Evolutionary conservation across 2,888 invertebrate species (phyloP), one percentile per base, ranked within the genome.

Genomic region (Luperina nickerlii): DNA sequence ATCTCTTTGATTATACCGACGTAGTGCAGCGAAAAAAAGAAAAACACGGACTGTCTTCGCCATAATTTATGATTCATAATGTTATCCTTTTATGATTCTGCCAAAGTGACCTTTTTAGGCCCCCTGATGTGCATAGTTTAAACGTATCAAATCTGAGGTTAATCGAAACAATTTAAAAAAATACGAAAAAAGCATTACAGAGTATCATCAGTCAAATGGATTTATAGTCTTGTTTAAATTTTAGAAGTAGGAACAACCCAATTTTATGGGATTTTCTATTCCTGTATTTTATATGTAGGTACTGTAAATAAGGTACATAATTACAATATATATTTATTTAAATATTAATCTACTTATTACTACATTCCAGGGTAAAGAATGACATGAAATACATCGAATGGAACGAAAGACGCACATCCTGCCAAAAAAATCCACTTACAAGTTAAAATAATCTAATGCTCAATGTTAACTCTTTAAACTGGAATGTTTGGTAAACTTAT

Each of bases 171-270:
- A 62, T 32, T 11, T 11, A 54, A 13, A 38, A 54, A 57, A 11
- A 63, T 27, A 9, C 11, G 9, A 0, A 45, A 18, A n/a, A 32
- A 62, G 54, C 51, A 54, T 60, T 62, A 57, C 20, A 72, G 1
- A 74, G 76, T 81, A 78, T 87, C 85, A 90, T 91, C 87, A 93
- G 93, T 92, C 94, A 92, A 94, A 93, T 93, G 93, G 92, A 92
- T 91, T 88, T 87, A 48, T 81, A 71, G 74, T 81, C 18, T 72
- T 74, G 27, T 76, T 62, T 45, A 27, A 42, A 32, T 32, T 51
- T 76, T 68, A 66, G 8, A 32, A 71, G 60, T 89, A 84, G 81
- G 77, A 88, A 87, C 78, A 88, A 86, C 84, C 83, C 66, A 72
- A 80, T 73, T 74, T 20, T 11, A 13, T 63, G 54, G 57, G 87